These are phyloP conservation scores for Heteromormyrus szaboi DNA, from an alignment of 2,797 vertebrate genomes.

Conservation along the genomic window DNA sequence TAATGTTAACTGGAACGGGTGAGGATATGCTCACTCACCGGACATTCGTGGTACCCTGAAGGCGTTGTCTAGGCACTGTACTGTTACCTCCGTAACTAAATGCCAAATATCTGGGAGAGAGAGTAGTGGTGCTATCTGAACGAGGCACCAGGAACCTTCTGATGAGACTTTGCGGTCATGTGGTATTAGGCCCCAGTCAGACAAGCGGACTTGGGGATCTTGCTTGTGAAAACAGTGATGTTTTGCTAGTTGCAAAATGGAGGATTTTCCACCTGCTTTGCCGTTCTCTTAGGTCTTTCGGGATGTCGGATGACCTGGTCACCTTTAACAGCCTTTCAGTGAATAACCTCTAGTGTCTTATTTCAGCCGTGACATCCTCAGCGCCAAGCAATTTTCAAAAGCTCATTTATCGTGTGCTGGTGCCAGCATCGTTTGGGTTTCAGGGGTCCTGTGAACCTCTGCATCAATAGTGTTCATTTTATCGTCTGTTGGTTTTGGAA, in stretches of 20 bases:
- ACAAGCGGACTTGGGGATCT: not conserved
- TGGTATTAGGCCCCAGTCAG: not conserved
- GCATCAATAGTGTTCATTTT: not conserved
- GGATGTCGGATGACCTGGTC: slow-evolving; percentile 24
- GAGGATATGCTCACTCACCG: not conserved
- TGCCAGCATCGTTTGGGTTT: not conserved
- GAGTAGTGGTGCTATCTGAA: not conserved
- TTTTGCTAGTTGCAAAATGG: slow-evolving; percentile 19
- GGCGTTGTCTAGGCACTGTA: not conserved
- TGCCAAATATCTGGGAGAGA: not conserved
- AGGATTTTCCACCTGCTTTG: not conserved
- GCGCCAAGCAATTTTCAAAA: not conserved
- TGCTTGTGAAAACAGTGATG: not conserved
- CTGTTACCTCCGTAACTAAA: not conserved
- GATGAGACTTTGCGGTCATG: not conserved
- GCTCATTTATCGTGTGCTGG: not conserved
- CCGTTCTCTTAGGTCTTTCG: not conserved
- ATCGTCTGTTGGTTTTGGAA: not conserved
- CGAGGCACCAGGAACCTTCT: not conserved
- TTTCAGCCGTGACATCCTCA: slow-evolving; percentile 50
- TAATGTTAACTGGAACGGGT: not conserved
- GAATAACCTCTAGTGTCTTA: slow-evolving; percentile 58
- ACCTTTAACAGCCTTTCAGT: slow-evolving; percentile 46
- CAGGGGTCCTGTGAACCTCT: not conserved
- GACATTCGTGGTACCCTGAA: slow-evolving; percentile 12